Evolutionary conservation across 2,113 vertebrate species (phyloP), one percentile per base, ranked within the genome.

Genomic region (Vulpes lagopus): DNA sequence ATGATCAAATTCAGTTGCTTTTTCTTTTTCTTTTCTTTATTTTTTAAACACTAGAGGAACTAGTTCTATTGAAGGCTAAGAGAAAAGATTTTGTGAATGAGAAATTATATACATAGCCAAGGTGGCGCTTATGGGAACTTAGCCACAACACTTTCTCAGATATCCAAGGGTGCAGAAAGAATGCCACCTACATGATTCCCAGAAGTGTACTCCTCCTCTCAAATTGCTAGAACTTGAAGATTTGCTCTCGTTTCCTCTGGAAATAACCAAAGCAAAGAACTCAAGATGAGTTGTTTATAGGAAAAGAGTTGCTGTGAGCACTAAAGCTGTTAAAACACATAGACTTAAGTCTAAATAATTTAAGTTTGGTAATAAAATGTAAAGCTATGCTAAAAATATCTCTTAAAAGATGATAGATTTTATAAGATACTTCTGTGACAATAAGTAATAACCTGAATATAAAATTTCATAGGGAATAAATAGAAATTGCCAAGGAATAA

Each of bases 261-360:
- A 96, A 73, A 93, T 84, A 60, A 62, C 86, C 94, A 91, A 95
- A 71, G 49, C 30, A 25, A 84, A 91, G 3, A 88, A 80, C 6
- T 80, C 38, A 84, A 92, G n/a, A 83, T 57, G 35, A 79, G 38
- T 55, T 76, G 32, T 80, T 92, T 38, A 73, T 88, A 81, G 32
- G 67, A 81, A 73, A 92, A 78, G 38, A 76, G 12, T 53, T 62
- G 17, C 32, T 62, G 73, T 93, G 73, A 90, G 23, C 51, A 90
- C 25, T 67, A 49, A 95, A 85, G 35, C 9, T 9, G 32, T 92
- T 92, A 69, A 92, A 88, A 85, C 43, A 43, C 57, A 90, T 30
- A 92, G 60, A 92, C 57, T 59, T 89, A 51, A 43, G 16, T 53
- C 23, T 89, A 95, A 85, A 64, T 90, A 76, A 76, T 43, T 88